Evolutionary conservation across 2,888 invertebrate species (phyloP).

Genomic region (Orthonevra nobilis): DNA sequence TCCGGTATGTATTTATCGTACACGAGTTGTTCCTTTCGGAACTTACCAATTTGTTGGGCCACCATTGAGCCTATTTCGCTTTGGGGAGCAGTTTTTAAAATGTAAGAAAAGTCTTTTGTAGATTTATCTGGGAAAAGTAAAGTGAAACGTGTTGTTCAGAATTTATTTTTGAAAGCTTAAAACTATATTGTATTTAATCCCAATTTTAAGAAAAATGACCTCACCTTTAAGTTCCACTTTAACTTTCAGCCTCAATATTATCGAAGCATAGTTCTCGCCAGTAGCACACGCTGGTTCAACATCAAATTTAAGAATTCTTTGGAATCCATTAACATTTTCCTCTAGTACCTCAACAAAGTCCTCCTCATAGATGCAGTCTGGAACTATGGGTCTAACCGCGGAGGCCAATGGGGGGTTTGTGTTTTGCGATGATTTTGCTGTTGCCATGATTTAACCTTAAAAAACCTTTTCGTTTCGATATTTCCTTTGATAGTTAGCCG

Average conservation of each 20-base stretch:
- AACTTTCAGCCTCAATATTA: constrained; percentile 73
- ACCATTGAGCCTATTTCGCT: constrained; percentile 44
- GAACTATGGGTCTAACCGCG: constrained; percentile 1
- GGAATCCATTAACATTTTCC: constrained; percentile 71
- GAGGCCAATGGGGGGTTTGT: not conserved
- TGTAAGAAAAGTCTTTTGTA: constrained; percentile 70
- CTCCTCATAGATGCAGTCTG: constrained; percentile 55
- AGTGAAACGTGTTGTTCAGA: too few relatives aligned
- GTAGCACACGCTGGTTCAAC: constrained; percentile 70
- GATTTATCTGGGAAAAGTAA: constrained; percentile 67
- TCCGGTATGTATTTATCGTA: constrained; percentile 75
- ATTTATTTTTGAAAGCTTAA: too few relatives aligned
- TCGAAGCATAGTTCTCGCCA: constrained; percentile 77
- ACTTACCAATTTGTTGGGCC: constrained; percentile 73
- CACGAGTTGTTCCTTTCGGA: constrained; percentile 77
- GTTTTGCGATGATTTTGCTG: too few relatives aligned
- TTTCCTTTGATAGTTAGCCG: too few relatives aligned
- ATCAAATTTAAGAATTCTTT: constrained; percentile 71
- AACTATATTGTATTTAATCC: too few relatives aligned
- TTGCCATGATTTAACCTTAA: too few relatives aligned
- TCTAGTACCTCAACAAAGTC: constrained; percentile 73
- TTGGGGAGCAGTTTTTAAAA: constrained; percentile 75
- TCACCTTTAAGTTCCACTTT: constrained; percentile 72
- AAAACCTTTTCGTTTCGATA: too few relatives aligned
- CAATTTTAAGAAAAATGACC: too few relatives aligned